Percentiles rank a stretch among this genome's conserved stretches.
Conservation (phyloP, 1,140 invertebrate genomes). For the Geopemphigus sp. region DNA sequence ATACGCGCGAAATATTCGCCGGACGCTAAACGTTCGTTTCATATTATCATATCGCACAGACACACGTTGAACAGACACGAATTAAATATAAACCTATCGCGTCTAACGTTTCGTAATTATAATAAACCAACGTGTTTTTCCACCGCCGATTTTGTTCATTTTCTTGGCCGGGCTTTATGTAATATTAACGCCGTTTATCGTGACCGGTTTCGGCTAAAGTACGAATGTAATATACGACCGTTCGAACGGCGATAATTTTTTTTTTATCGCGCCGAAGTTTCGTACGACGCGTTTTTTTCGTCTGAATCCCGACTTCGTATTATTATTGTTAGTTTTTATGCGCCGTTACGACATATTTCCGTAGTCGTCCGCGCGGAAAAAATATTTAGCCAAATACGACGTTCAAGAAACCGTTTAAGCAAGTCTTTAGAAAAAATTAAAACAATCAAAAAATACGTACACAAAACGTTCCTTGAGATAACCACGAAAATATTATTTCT, state of each 20-base stretch:
- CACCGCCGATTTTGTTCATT: no score
- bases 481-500: background rate
- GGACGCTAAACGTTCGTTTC: no score
- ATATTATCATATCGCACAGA: no score
- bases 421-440: background rate
- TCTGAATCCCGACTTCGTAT: background rate
- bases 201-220: no score
- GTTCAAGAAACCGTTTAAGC: background rate
- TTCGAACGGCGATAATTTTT: background rate
- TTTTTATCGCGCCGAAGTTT: background rate
- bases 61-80: no score
- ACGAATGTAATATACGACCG: background rate
- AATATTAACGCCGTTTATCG: no score
- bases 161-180: no score
- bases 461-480: background rate
- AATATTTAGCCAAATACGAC: background rate
- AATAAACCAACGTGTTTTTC: no score
- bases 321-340: background rate
- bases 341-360: background rate
- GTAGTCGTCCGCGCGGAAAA: background rate
- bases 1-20: no score
- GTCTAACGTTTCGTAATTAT: no score
- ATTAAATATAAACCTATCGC: no score
- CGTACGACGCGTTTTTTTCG: background rate
- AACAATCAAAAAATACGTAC: background rate